phyloP scores from a whole-genome alignment of 64 coral and sea anemone genomes.

The Stylophora pistillata region DNA sequence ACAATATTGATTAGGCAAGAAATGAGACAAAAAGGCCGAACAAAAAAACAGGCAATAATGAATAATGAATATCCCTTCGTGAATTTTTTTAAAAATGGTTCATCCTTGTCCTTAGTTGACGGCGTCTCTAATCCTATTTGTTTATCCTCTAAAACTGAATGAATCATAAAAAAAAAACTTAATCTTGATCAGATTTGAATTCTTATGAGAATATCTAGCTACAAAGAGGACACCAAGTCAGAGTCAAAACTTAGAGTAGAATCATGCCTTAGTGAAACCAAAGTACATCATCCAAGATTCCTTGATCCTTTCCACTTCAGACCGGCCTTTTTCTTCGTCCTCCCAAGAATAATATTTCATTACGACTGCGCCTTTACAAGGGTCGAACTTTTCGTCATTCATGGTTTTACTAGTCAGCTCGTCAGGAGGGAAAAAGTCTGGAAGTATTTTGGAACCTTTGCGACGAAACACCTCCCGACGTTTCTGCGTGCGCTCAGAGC shows the following conservation, averaged over 20 bases:
- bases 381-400: not conserved
- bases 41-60: too few relatives aligned
- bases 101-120: too few relatives aligned
- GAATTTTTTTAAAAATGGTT: too few relatives aligned
- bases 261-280: not conserved
- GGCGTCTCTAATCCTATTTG: too few relatives aligned
- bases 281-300: constrained; percentile 53
- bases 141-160: too few relatives aligned
- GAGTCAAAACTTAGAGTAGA: not conserved
- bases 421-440: constrained; percentile 41
- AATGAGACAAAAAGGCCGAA: too few relatives aligned
- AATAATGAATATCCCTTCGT: too few relatives aligned
- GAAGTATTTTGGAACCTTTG: constrained; percentile 33
- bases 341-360: constrained; percentile 24
- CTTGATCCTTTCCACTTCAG: not conserved
- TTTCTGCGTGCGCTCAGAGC: not conserved
- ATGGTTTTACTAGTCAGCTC: not conserved
- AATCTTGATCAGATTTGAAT: too few relatives aligned
- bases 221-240: not conserved
- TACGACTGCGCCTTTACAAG: not conserved
- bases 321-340: constrained; percentile 18
- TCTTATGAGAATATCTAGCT: too few relatives aligned
- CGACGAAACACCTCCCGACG: constrained; percentile 11
- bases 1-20: not conserved
- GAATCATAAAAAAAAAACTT: too few relatives aligned